phyloP scores from a whole-genome alignment of 1,140 invertebrate genomes.

The Leptopilina boulardi region DNA sequence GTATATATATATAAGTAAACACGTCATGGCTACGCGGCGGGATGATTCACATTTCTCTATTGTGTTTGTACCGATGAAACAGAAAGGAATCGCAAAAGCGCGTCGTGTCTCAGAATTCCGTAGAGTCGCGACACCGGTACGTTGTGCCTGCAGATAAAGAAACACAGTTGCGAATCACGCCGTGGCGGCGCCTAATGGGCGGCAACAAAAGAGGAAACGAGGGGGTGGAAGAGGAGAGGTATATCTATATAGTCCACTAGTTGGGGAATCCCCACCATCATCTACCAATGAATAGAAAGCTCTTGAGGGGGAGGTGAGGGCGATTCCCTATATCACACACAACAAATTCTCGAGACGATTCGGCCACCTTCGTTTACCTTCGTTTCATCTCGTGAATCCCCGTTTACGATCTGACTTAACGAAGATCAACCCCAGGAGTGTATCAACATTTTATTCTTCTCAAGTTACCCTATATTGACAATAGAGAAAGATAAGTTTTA shows the following conservation, averaged over 20 bases:
- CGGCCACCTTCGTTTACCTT: slow-evolving; percentile 66
- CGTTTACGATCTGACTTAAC: slow-evolving; percentile 56
- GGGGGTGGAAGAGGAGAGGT: slow-evolving; percentile 60
- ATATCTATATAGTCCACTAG: slow-evolving; percentile 45
- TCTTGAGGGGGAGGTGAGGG: slow-evolving; percentile 40
- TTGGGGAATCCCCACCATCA: slow-evolving; percentile 52
- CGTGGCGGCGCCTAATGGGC: slow-evolving; percentile 75
- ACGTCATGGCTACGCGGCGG: slow-evolving; percentile 53
- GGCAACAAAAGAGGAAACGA: slow-evolving; percentile 74
- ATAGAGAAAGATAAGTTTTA: neutral
- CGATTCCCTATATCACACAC: slow-evolving; percentile 38
- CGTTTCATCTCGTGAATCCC: slow-evolving; percentile 55
- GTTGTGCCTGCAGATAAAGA: slow-evolving; percentile 67
- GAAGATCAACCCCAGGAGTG: slow-evolving; percentile 59
- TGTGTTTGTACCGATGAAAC: slow-evolving; percentile 48
- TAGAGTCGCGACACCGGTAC: slow-evolving; percentile 52
- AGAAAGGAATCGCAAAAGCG: slow-evolving; percentile 39
- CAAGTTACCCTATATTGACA: neutral
- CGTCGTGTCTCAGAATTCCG: slow-evolving; percentile 46
- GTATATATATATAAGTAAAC: slow-evolving; percentile 43
- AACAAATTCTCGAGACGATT: slow-evolving; percentile 37
- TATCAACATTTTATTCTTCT: slow-evolving; percentile 35
- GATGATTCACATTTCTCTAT: slow-evolving; percentile 62
- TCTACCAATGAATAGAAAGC: slow-evolving; percentile 39
- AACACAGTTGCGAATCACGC: slow-evolving; percentile 74